Percentiles rank a stretch among this genome's conserved stretches.
These are phyloP conservation scores for Zophobas morio DNA, from an alignment of 1,140 invertebrate genomes.

Conservation along the genomic window DNA sequence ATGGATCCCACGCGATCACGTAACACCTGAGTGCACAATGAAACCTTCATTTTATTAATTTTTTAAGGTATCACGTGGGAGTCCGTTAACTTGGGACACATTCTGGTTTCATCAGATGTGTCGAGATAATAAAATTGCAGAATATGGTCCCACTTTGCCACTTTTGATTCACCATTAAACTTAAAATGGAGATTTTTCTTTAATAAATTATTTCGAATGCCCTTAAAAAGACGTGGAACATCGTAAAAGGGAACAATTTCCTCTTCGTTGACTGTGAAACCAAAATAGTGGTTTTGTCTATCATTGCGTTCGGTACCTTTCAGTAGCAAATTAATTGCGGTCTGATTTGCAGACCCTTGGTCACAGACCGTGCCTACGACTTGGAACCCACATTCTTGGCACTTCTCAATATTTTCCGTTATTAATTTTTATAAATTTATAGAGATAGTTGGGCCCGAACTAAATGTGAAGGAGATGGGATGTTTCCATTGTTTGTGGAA, in stretches of 20 bases:
- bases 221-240: not conserved
- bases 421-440: constrained; percentile 1
- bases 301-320: not conserved
- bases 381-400: not conserved
- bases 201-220: not conserved
- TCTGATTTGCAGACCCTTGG: not conserved
- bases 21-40: not conserved
- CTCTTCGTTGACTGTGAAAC: too few species aligned
- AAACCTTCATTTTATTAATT: not conserved
- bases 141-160: not conserved
- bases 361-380: not conserved
- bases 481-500: constrained; percentile 33
- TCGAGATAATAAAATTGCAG: not conserved
- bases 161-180: not conserved
- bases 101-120: not conserved
- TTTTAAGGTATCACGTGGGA: not conserved
- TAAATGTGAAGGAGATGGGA: constrained; percentile 31
- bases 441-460: not conserved
- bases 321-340: not conserved
- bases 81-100: not conserved
- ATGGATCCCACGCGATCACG: not conserved
- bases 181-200: not conserved
- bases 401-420: not conserved
- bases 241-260: too few species aligned
- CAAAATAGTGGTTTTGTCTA: not conserved